Evolutionary conservation across 2,797 vertebrate species (phyloP).

Genomic region (Sebastiscus albofasciatus): DNA sequence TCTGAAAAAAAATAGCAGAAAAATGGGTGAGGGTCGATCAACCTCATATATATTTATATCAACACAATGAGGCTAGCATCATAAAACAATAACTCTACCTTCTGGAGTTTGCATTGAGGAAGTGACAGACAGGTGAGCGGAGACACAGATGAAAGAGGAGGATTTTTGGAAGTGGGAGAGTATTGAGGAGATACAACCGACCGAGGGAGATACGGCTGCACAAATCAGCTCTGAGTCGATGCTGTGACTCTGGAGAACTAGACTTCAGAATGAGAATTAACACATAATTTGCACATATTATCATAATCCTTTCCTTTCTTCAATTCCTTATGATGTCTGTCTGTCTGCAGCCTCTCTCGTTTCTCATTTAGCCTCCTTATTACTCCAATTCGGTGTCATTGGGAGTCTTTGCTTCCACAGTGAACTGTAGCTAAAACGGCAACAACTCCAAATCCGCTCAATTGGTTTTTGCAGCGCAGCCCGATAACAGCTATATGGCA

Average conservation of each 20-base stretch:
- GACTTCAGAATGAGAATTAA: constrained; percentile 52
- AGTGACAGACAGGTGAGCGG: neutral
- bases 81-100: neutral
- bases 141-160: neutral
- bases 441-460: constrained; percentile 12
- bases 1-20: neutral
- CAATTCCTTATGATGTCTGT: constrained; percentile 36
- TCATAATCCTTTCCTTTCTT: constrained; percentile 60
- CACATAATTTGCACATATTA: constrained; percentile 68
- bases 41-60: neutral
- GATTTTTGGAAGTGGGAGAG: constrained; percentile 20
- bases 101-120: neutral
- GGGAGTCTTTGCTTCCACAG: constrained; percentile 18
- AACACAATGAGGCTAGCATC: neutral
- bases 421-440: constrained; percentile 11
- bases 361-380: constrained; percentile 15
- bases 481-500: constrained; percentile 11
- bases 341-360: constrained; percentile 1
- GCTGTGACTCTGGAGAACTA: constrained; percentile 35
- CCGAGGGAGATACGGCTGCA: constrained; percentile 7
- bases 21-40: neutral
- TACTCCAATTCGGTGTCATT: constrained; percentile 1
- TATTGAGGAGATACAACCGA: constrained; percentile 20
- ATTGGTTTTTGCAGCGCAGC: constrained; percentile 26
- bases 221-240: constrained; percentile 48